Percentiles rank a stretch among this genome's conserved stretches.
phyloP scores from a whole-genome alignment of 1,140 invertebrate genomes.

The Trichonephila clavata region DNA sequence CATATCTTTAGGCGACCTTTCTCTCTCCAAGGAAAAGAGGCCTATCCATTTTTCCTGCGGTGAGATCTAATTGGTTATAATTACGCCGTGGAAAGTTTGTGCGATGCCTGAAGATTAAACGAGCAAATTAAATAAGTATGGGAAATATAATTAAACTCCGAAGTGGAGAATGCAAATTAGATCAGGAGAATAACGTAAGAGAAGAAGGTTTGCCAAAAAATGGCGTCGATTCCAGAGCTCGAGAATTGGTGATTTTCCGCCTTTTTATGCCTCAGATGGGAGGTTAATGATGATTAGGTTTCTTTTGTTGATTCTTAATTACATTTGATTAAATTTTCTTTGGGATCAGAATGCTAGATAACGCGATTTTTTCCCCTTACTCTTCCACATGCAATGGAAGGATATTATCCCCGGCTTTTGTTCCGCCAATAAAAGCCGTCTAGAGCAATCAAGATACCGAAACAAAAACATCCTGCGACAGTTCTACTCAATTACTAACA shows the following conservation, averaged over 20 bases:
- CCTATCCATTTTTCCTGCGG: constrained; percentile 21
- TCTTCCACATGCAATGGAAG: neutral
- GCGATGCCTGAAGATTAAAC: constrained; percentile 58
- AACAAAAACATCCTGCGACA: constrained; percentile 37
- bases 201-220: constrained; percentile 63
- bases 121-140: constrained; percentile 73
- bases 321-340: constrained; percentile 76
- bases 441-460: constrained; percentile 1
- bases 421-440: constrained; percentile 18
- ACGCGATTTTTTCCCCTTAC: neutral
- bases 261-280: constrained; percentile 60
- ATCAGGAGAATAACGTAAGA: constrained; percentile 10
- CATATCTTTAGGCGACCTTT: constrained; percentile 4
- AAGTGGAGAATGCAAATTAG: constrained; percentile 74
- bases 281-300: constrained; percentile 75
- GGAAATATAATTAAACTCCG: constrained; percentile 72
- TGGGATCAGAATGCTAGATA: constrained; percentile 57
- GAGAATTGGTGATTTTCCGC: constrained; percentile 52
- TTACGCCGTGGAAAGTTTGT: constrained; percentile 55
- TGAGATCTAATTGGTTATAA: constrained; percentile 72
- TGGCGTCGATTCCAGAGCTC: constrained; percentile 16
- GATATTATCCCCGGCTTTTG: constrained; percentile 27
- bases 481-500: constrained; percentile 6
- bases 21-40: neutral
- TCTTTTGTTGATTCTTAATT: constrained; percentile 76